Evolutionary conservation across 53 echinoderm and acorn worm genomes (phyloP), one percentile per base, ranked within the genome.

Genomic region (Glandiceps talaboti): DNA sequence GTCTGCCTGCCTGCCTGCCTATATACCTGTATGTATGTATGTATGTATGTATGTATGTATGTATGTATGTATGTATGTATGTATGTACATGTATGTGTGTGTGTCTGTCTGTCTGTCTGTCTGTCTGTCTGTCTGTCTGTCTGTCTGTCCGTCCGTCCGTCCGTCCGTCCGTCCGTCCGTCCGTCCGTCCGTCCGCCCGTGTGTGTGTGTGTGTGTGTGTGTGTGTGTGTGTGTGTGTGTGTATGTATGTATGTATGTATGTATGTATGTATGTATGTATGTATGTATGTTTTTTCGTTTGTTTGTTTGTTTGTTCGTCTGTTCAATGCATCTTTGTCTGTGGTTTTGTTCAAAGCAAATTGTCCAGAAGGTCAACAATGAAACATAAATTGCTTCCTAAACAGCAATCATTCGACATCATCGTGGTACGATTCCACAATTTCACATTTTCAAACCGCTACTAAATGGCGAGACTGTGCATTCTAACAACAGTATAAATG

Each of bases 61-160:
- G 64, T 45, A 45, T 45, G 64, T 45, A 45, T 45, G 64, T 45
- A 45, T 45, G 64, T 45, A 45, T 45, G 64, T 45, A 45, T 45
- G 64, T 45, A 45, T 45, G 64, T 45, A 45, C 20, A 45, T 45
- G 64, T 45, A 45, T 45, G 64, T 45, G 20, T 45, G 64, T 45
- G 20, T 45, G 64, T 45, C 64, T 45, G 64, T 45, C 64, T 45
- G 64, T 45, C 64, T 45, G 64, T 45, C 64, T 45, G 64, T 45
- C 64, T 45, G 64, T 45, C 64, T 45, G 64, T 45, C 64, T 45
- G 64, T 45, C 64, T 45, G 64, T 45, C 64, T 45, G 64, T 45
- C 64, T 45, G 64, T 45, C 64, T 45, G 64, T 45, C 64, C 20
- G 64, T 45, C 6, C 20, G 64, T 45, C 6, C 20, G 64, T 45